Evolutionary conservation across 1,140 invertebrate genomes (phyloP).

Genomic region (Drosophila erecta): DNA sequence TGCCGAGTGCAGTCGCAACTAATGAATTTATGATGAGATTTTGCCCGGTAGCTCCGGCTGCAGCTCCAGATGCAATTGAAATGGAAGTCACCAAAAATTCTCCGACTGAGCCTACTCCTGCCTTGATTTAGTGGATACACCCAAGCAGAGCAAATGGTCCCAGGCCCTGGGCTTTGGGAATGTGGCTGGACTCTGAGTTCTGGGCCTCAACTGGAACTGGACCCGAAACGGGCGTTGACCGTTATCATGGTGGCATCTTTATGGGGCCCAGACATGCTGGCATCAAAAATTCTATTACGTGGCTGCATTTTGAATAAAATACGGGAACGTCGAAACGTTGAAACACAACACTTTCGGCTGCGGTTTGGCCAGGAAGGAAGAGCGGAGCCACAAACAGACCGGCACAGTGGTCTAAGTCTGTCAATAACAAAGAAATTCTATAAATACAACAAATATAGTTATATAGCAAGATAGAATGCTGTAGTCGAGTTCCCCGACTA

Average conservation of each 20-base stretch:
- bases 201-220: conserved; percentile 28
- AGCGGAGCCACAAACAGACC: conserved; percentile 16
- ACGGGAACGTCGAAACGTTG: conserved; percentile 67
- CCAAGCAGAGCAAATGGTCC: not conserved
- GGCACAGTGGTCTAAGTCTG: conserved; percentile 26
- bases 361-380: conserved; percentile 56
- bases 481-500: no score
- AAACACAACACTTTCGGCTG: conserved; percentile 81
- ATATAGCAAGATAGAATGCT: not conserved
- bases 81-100: conserved; percentile 59
- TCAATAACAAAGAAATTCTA: not conserved
- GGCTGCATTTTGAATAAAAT: conserved; percentile 82
- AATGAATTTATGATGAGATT: conserved; percentile 83
- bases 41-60: conserved; percentile 67
- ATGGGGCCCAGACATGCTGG: conserved; percentile 78
- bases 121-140: conserved; percentile 7
- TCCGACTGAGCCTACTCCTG: conserved; percentile 27
- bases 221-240: conserved; percentile 66
- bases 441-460: not conserved
- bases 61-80: conserved; percentile 55
- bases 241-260: conserved; percentile 81
- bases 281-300: conserved; percentile 83
- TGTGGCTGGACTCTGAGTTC: not conserved
- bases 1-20: conserved; percentile 71
- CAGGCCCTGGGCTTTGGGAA: conserved; percentile 10